Conservation (phyloP, 2,797 vertebrate species). For the Spatula versicolor region DNA sequence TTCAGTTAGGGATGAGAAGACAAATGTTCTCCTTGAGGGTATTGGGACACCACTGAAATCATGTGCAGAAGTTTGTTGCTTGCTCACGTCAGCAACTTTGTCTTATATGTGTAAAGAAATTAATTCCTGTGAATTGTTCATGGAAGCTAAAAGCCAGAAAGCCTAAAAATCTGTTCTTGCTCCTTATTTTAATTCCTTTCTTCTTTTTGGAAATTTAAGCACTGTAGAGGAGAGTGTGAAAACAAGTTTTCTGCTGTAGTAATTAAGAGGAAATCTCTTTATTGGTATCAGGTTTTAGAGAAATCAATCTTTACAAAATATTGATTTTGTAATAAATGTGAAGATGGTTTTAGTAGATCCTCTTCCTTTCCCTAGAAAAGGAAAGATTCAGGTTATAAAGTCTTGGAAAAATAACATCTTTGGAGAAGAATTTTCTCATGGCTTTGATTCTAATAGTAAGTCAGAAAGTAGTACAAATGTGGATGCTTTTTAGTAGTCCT, state of each 20-base stretch:
- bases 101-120: background rate
- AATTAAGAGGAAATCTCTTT: background rate
- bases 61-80: background rate
- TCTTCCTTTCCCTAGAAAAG: background rate
- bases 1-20: constrained; percentile 16
- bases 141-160: background rate
- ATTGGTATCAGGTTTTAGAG: background rate
- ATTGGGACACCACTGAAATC: background rate
- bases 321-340: background rate
- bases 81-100: background rate
- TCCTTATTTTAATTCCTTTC: background rate
- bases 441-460: background rate
- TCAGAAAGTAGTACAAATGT: background rate
- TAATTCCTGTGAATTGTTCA: background rate
- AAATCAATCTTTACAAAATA: background rate
- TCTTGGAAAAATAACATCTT: background rate
- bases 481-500: background rate
- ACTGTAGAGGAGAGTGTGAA: background rate
- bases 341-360: background rate
- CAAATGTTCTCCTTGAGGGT: constrained; percentile 10
- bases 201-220: background rate
- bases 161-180: background rate
- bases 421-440: background rate
- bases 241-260: background rate
- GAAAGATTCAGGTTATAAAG: background rate